phyloP scores from a whole-genome alignment of 1,140 invertebrate species.

The Asobara japonica region DNA sequence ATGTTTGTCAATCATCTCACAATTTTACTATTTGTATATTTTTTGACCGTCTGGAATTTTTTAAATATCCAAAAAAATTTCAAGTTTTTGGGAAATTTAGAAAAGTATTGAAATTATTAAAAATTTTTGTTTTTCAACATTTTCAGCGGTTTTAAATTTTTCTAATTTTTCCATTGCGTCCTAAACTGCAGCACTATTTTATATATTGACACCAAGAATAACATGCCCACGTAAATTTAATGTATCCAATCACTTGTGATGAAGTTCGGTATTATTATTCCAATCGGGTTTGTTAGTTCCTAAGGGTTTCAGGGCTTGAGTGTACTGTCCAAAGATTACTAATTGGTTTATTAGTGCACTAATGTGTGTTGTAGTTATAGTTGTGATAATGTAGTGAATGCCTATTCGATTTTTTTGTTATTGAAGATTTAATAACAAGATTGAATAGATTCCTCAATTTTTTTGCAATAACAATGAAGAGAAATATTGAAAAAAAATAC shows the following conservation, averaged over 20 bases:
- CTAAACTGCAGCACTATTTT: not conserved
- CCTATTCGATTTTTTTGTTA: not conserved
- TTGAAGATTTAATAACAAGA: not conserved
- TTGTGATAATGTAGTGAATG: not conserved
- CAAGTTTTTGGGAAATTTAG: too few species aligned
- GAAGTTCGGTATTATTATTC: not conserved
- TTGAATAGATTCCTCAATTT: not conserved
- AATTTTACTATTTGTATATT: too few species aligned
- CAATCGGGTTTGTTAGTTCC: not conserved
- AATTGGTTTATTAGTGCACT: not conserved
- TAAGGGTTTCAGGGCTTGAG: not conserved
- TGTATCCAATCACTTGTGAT: not conserved
- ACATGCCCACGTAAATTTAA: not conserved
- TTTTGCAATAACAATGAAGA: not conserved
- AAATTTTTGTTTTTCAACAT: too few species aligned
- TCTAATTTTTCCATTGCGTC: not conserved
- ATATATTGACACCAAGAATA: not conserved
- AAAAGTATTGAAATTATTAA: too few species aligned
- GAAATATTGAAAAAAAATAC: not conserved
- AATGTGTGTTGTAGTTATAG: not conserved
- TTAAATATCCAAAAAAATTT: too few species aligned
- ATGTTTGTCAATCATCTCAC: too few species aligned
- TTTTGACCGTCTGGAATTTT: too few species aligned
- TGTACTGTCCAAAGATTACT: not conserved
- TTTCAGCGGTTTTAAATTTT: not conserved